Conservation (phyloP, 2,888 invertebrate species). For the Rhyacophila evoluta region DNA sequence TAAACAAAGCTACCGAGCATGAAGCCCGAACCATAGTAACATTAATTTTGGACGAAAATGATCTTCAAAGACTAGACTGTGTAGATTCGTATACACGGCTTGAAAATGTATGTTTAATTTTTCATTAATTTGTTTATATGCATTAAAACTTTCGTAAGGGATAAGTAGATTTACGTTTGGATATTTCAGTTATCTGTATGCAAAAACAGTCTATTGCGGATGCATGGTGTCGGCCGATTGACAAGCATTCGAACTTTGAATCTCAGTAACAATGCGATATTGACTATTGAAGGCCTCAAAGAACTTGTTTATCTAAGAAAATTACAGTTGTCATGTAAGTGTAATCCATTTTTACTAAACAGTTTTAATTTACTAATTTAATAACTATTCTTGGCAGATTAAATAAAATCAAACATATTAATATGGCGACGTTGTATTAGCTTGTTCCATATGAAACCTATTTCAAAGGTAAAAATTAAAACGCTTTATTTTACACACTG, state of each 20-base stretch:
- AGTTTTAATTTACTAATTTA: too few relatives aligned
- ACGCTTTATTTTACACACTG: too few relatives aligned
- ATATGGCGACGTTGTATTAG: too few relatives aligned
- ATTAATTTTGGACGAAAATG: conserved; percentile 87
- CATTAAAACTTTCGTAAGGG: too few relatives aligned
- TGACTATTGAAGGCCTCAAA: conserved; percentile 90
- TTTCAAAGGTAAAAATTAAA: too few relatives aligned
- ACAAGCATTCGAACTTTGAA: conserved; percentile 84
- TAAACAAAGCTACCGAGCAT: conserved; percentile 78
- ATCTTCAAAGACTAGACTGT: conserved; percentile 87
- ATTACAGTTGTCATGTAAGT: conserved; percentile 77
- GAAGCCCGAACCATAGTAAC: conserved; percentile 77
- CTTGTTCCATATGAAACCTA: too few relatives aligned
- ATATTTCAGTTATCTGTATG: conserved; percentile 82
- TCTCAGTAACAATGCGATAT: conserved; percentile 88
- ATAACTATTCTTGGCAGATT: too few relatives aligned
- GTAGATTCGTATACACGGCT: conserved; percentile 84
- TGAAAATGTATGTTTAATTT: conserved; percentile 81
- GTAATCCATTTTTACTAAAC: too few relatives aligned
- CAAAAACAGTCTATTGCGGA: conserved; percentile 86
- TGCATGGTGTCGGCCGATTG: conserved; percentile 87
- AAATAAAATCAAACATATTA: too few relatives aligned
- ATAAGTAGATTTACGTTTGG: too few relatives aligned
- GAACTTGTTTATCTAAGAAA: conserved; percentile 84
- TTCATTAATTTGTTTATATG: too few relatives aligned